A percentile compares a stretch with the other conserved stretches of the same genome.
Evolutionary conservation across 2,113 vertebrate species (phyloP).

Genomic region (Heliornis fulica): DNA sequence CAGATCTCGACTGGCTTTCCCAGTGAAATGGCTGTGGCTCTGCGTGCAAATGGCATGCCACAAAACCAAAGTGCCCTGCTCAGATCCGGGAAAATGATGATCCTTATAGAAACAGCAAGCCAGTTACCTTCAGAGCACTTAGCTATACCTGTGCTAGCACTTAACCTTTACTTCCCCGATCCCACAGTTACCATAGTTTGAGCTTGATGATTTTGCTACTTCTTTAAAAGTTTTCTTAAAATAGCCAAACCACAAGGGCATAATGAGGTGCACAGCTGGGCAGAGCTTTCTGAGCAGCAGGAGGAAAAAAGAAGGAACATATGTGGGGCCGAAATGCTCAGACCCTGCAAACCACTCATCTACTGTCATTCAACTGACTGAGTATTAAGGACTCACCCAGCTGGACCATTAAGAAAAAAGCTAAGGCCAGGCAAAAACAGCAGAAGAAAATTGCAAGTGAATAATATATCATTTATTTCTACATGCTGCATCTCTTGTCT

Average conservation of each 20-base stretch:
- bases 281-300: conserved; percentile 33
- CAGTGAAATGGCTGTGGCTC: neutral
- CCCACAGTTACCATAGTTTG: conserved; percentile 35
- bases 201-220: conserved; percentile 52
- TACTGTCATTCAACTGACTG: neutral
- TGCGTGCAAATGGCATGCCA: neutral
- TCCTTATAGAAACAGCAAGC: conserved; percentile 17
- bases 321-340: neutral
- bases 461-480: neutral
- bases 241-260: conserved; percentile 41
- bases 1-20: neutral
- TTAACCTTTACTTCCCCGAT: conserved; percentile 1
- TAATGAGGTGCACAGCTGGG: conserved; percentile 33
- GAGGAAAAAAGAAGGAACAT: neutral
- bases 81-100: neutral
- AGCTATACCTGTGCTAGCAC: conserved; percentile 25
- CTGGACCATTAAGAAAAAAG: neutral
- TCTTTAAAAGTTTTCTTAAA: conserved; percentile 59
- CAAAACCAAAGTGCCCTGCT: conserved; percentile 17
- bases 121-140: neutral
- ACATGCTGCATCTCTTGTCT: neutral
- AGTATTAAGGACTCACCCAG: neutral
- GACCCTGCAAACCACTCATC: neutral
- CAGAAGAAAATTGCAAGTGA: neutral
- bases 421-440: neutral